These are phyloP conservation scores for Copsychus sechellarum DNA, from an alignment of 2,113 vertebrate species.

Conservation along the genomic window DNA sequence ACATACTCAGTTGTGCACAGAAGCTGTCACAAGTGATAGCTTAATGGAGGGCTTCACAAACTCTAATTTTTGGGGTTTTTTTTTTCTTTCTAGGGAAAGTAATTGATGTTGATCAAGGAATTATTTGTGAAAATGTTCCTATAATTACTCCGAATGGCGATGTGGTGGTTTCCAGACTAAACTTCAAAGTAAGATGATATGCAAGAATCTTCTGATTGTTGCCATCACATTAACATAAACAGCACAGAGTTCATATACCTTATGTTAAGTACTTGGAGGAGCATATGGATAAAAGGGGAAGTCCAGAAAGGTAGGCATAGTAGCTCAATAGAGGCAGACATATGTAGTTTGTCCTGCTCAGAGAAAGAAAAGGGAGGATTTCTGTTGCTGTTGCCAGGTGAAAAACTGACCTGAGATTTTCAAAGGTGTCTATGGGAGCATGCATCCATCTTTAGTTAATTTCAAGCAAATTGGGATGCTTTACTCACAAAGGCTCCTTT, in stretches of 20 bases:
- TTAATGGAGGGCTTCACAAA: slow-evolving; percentile 10
- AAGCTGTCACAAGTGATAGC: neutral
- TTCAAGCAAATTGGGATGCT: neutral
- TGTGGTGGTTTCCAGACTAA: slow-evolving; percentile 92
- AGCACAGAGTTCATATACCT: slow-evolving; percentile 72
- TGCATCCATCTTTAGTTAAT: neutral
- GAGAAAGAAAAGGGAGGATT: slow-evolving; percentile 28
- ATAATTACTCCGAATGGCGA: slow-evolving; percentile 98
- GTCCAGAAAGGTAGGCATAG: slow-evolving; percentile 76
- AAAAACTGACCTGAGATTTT: slow-evolving; percentile 21
- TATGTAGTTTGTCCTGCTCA: slow-evolving; percentile 30
- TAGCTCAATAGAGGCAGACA: slow-evolving; percentile 57
- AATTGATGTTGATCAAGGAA: slow-evolving; percentile 96
- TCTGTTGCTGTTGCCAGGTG: slow-evolving; percentile 15
- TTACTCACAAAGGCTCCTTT: neutral
- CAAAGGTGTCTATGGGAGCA: neutral
- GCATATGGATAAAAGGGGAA: slow-evolving; percentile 73
- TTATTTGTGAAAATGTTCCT: slow-evolving; percentile 94
- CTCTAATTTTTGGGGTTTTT: neutral
- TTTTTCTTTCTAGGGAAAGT: slow-evolving; percentile 83
- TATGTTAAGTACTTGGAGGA: slow-evolving; percentile 76
- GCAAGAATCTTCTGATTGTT: slow-evolving; percentile 77
- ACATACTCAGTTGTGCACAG: neutral
- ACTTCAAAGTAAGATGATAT: slow-evolving; percentile 89
- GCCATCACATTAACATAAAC: slow-evolving; percentile 72